Evolutionary conservation across 2,888 invertebrate species (phyloP).

Genomic region (Calameuta idolon): DNA sequence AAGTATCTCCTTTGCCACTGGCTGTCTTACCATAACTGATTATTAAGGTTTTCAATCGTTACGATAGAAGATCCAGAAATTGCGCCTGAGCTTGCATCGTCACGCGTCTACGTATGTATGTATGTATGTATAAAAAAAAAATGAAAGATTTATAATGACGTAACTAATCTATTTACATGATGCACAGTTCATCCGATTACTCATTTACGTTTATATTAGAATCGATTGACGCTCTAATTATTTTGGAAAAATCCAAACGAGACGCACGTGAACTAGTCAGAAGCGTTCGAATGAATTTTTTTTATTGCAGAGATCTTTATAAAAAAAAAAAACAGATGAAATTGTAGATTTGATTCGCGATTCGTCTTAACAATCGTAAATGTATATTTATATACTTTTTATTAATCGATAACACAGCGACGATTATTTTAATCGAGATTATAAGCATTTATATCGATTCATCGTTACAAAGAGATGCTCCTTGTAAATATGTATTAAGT

Average conservation of each 20-base stretch:
- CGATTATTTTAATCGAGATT: background rate
- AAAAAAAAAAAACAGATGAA: background rate
- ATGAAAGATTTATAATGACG: too few relatives aligned
- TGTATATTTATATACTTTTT: background rate
- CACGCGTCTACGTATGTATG: too few relatives aligned
- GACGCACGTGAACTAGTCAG: slow-evolving; percentile 29
- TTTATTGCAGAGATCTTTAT: background rate
- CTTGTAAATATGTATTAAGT: slow-evolving; percentile 40
- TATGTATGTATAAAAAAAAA: too few relatives aligned
- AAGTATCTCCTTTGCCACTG: background rate
- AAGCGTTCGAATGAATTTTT: slow-evolving; percentile 24
- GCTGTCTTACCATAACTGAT: too few relatives aligned
- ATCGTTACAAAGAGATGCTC: background rate
- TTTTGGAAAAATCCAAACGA: background rate
- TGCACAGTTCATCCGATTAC: too few relatives aligned
- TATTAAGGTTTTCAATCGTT: too few relatives aligned
- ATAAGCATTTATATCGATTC: too few relatives aligned
- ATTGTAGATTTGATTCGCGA: slow-evolving; percentile 1
- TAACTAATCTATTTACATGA: too few relatives aligned
- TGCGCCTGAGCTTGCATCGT: too few relatives aligned
- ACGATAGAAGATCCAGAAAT: too few relatives aligned
- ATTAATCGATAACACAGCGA: background rate
- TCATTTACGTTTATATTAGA: too few relatives aligned
- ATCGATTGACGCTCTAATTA: background rate
- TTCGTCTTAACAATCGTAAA: background rate